phyloP scores from a whole-genome alignment of 2,113 vertebrate genomes.

The Oxygymnocypris stewartii region DNA sequence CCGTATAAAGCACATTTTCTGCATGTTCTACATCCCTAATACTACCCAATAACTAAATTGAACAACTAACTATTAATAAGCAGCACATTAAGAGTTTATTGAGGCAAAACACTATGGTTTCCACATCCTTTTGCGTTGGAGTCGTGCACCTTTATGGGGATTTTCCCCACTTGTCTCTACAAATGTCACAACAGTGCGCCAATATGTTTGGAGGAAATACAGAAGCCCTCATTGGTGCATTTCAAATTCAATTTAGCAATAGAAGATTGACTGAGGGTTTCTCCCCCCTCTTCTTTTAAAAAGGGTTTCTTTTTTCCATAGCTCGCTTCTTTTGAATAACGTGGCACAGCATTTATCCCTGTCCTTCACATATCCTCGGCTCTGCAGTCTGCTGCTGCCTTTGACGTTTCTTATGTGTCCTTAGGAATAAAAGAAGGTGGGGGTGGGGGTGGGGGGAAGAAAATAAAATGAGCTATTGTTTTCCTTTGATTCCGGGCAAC shows the following conservation, averaged over 20 bases:
- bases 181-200: slow-evolving; percentile 52
- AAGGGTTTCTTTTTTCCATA: slow-evolving; percentile 46
- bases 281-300: slow-evolving; percentile 59
- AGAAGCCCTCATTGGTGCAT: slow-evolving; percentile 53
- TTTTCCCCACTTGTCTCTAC: slow-evolving; percentile 59
- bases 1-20: too few relatives aligned
- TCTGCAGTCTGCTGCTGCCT: slow-evolving; percentile 49
- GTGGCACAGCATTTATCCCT: slow-evolving; percentile 52
- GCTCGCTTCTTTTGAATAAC: slow-evolving; percentile 59
- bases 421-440: slow-evolving; percentile 60
- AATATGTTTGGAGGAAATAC: slow-evolving; percentile 65
- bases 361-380: slow-evolving; percentile 70
- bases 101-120: background rate
- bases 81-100: too few relatives aligned
- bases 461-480: slow-evolving; percentile 56
- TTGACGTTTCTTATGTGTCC: slow-evolving; percentile 57
- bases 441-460: slow-evolving; percentile 34
- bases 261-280: slow-evolving; percentile 60
- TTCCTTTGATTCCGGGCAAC: slow-evolving; percentile 64
- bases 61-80: too few relatives aligned
- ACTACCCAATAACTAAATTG: too few relatives aligned
- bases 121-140: slow-evolving; percentile 31
- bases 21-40: too few relatives aligned
- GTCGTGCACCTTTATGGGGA: slow-evolving; percentile 66
- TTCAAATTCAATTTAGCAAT: slow-evolving; percentile 59